A percentile compares a stretch with the other conserved stretches of the same genome.
These are phyloP conservation scores for Lerema accius DNA, from an alignment of 1,140 invertebrate genomes.

Conservation along the genomic window DNA sequence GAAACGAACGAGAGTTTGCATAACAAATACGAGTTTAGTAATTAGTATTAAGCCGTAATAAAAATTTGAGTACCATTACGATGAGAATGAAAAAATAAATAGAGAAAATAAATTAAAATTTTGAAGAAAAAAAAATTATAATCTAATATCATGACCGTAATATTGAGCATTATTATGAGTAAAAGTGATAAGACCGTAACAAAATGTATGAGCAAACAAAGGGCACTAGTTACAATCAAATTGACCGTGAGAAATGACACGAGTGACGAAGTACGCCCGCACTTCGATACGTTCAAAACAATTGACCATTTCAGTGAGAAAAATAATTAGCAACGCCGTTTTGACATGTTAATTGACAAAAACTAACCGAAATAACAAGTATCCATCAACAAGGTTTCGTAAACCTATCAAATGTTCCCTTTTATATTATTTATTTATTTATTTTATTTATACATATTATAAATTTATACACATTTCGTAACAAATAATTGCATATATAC, in stretches of 20 bases:
- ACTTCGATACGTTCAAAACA: conserved; percentile 61
- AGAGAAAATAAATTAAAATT: conserved; percentile 67
- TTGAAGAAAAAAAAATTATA: conserved; percentile 47
- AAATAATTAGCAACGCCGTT: conserved; percentile 53
- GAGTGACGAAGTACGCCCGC: conserved; percentile 36
- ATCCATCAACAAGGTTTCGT: conserved; percentile 66
- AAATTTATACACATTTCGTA: conserved; percentile 61
- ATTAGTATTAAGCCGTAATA: conserved; percentile 4
- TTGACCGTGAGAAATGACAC: conserved; percentile 69
- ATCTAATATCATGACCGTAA: conserved; percentile 77
- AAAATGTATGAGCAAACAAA: conserved; percentile 70
- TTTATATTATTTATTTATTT: conserved; percentile 38
- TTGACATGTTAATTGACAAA: conserved; percentile 78
- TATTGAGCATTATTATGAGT: conserved; percentile 80
- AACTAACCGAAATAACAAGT: conserved; percentile 71
- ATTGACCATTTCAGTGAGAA: conserved; percentile 68
- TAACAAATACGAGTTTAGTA: conserved; percentile 8
- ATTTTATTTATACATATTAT: conserved; percentile 42
- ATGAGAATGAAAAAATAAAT: conserved; percentile 46
- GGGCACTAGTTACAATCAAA: conserved; percentile 58
- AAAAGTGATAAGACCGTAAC: conserved; percentile 56
- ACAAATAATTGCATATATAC: conserved; percentile 63
- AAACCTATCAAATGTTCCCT: conserved; percentile 57
- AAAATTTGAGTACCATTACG: conserved; percentile 30
- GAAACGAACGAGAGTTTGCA: conserved; percentile 25